Evolutionary conservation across 2,888 invertebrate species (phyloP), one percentile per base, ranked within the genome.

Genomic region (Subacronicta megacephala): DNA sequence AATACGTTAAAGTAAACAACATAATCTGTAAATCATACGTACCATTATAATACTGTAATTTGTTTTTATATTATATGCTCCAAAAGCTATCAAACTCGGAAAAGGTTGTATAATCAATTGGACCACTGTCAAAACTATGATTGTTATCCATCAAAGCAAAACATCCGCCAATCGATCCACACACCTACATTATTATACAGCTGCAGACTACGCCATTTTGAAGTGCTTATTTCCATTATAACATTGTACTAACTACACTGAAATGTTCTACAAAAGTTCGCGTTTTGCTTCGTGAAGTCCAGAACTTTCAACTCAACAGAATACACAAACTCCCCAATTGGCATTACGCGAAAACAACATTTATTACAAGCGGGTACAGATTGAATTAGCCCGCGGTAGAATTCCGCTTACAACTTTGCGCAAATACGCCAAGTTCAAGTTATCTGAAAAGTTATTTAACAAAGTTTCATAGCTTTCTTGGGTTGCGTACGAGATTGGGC

Each of bases 371-470:
- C 88, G 90, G 82, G 87, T 88, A 93, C 90, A 92, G 93, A 93
- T 93, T 92, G 89, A 92, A 93, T 93, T 92, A 93, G 90, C 87
- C 77, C 86, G 90, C 84, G 89, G 89, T 87, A 81, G 88, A 85
- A 88, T 89, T 87, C 87, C 92, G 89, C 90, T 92, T 94, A 90
- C 90, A 91, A 91, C 93, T 92, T 92, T 92, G 90, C 83, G 85
- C 90, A 93, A 93, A 92, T 92, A 93, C 85, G 88, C 87, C 83
- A 88, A 92, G 90, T 93, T 93, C 92, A 93, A 94, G 93, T 94
- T 94, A 94, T 94, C 93, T 93, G 93, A 94, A 94, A 94, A 94
- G 93, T 94, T 94, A 94, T 93, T 94, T 93, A 94, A 94, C 94
- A 94, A 94, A 94, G 94, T 94, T 94, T 94, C 94, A 93, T 93